Conservation (phyloP, 2,888 invertebrate species). For the Silvanus unidentatus region DNA sequence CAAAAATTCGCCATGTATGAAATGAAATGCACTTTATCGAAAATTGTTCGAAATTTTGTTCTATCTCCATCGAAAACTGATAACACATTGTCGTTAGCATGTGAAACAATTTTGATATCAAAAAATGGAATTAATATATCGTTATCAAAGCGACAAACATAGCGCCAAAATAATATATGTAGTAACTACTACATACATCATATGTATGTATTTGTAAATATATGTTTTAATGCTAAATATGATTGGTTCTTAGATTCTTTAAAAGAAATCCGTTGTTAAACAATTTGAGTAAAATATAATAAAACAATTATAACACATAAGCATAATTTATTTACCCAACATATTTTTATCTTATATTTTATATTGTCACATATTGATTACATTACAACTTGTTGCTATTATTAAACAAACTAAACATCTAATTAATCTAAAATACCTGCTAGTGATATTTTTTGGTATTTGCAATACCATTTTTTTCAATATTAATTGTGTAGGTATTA, state of each 20-base stretch:
- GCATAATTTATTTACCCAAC: slow-evolving; percentile 40
- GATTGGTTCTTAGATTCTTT: too few relatives aligned
- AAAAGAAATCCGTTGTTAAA: too few relatives aligned
- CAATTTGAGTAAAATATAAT: too few relatives aligned
- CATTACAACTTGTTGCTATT: slow-evolving; percentile 26
- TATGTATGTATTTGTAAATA: too few relatives aligned
- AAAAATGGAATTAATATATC: slow-evolving; percentile 45
- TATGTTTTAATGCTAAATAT: too few relatives aligned
- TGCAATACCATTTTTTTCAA: background rate
- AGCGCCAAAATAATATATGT: too few relatives aligned
- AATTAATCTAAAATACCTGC: slow-evolving; percentile 17
- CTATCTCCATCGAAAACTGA: slow-evolving; percentile 26
- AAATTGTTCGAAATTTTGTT: slow-evolving; percentile 48
- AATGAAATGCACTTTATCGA: slow-evolving; percentile 50
- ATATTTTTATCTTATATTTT: slow-evolving; percentile 34
- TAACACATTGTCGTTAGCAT: slow-evolving; percentile 44
- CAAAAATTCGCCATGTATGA: slow-evolving; percentile 51
- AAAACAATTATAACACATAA: slow-evolving; percentile 30
- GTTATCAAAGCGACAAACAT: background rate
- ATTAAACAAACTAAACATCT: slow-evolving; percentile 19
- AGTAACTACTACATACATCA: too few relatives aligned
- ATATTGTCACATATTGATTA: slow-evolving; percentile 45
- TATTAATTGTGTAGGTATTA: slow-evolving; percentile 2
- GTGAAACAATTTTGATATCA: slow-evolving; percentile 48
- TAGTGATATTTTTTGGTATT: slow-evolving; percentile 19